These are phyloP conservation scores for Trochalopteron elliotii DNA, from an alignment of 2,113 vertebrate species.

Conservation along the genomic window DNA sequence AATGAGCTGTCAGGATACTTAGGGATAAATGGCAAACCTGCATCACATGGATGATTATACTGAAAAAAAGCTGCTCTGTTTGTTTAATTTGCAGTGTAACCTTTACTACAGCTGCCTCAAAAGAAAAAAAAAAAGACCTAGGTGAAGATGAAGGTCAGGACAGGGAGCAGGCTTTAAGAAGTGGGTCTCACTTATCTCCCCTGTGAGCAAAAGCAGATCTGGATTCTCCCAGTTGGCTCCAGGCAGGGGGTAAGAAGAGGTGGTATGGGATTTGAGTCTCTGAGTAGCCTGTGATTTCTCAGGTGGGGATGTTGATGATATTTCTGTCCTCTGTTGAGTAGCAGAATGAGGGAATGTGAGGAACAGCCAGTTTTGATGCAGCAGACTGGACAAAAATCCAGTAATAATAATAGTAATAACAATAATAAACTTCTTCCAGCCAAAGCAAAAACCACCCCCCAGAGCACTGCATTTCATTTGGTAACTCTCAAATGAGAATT, in stretches of 20 bases:
- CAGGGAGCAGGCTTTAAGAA: not conserved
- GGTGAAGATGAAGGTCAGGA: not conserved
- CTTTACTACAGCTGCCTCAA: not conserved
- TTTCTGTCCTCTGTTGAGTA: not conserved
- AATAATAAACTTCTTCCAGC: not conserved
- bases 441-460: not conserved
- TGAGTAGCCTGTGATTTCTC: not conserved
- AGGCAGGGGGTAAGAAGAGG: not conserved
- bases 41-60: not conserved
- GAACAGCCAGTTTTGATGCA: not conserved
- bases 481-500: not conserved
- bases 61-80: not conserved
- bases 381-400: not conserved
- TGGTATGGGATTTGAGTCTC: not conserved
- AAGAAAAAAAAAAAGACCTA: not conserved
- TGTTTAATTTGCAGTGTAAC: not conserved
- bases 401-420: not conserved
- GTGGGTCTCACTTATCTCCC: not conserved
- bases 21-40: constrained; percentile 24
- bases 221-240: not conserved
- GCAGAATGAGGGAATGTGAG: not conserved
- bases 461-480: not conserved
- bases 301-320: not conserved
- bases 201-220: not conserved
- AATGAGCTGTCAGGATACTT: constrained; percentile 25